Evolutionary conservation across 2,113 vertebrate species (phyloP), one percentile per base, ranked within the genome.

Genomic region (Hypocryptadius cinnamomeus): DNA sequence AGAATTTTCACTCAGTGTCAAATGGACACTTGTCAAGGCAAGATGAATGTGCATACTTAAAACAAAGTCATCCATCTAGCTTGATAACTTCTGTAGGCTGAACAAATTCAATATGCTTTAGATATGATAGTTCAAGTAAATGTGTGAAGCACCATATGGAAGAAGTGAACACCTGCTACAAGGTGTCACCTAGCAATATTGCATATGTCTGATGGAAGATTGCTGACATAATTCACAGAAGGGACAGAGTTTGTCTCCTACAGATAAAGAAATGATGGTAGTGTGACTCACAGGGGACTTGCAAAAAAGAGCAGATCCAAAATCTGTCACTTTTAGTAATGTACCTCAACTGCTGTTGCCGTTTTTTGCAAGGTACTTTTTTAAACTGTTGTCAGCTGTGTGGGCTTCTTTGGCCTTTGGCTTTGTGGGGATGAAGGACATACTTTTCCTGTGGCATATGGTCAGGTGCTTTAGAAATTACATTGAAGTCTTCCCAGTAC

Each of bases 151-250:
- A 86, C 93, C 95, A 95, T 95, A 95, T 97, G 93, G 95, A 94
- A 96, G 86, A 94, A 95, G 93, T 77, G 95, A 96, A 95, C 96
- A 97, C 92, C 96, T 97, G 95, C 96, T 96, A 86, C 90, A 96
- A 97, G 94, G 93, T 97, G 94, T 96, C 95, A 94, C 72, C 81
- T 91, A 93, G 90, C 95, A 96, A 96, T 97, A 96, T 97, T 96
- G 90, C 63, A 78, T 77, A 80, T 86, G 90, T 95, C 93, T 97
- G 81, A 95, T 50, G 48, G 90, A 96, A 95, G 94, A 96, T 87
- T 93, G 90, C 89, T 92, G 91, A 86, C 95, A 96, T 95, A 91
- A 96, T 93, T 96, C 95, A 96, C 77, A 94, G 86, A 92, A 90
- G 87, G 87, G 93, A 92, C 93, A 94, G 78, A 89, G 79, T 89